Percentiles rank a stretch among this genome's conserved stretches.
Evolutionary conservation across 2,888 invertebrate genomes (phyloP).

Genomic region (Cantharis rufa): DNA sequence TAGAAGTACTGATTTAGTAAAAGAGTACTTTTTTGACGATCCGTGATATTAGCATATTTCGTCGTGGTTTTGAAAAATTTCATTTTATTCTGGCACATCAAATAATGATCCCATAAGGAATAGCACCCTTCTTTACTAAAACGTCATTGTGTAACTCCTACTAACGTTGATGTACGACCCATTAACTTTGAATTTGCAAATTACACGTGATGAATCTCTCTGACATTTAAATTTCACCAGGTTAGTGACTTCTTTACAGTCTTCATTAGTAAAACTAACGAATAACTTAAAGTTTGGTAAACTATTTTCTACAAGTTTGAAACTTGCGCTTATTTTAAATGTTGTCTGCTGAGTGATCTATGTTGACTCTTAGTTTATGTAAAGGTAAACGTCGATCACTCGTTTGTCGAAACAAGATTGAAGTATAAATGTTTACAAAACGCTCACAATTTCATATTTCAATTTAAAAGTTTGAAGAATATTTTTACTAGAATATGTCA

Average conservation of each 20-base stretch:
- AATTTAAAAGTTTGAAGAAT: not conserved
- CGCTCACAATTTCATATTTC: not conserved
- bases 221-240: not conserved
- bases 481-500: not conserved
- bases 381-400: not conserved
- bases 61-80: not conserved
- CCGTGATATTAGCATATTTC: not conserved
- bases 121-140: not conserved
- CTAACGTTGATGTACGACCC: not conserved
- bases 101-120: not conserved
- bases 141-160: not conserved
- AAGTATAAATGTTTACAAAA: not conserved
- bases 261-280: not conserved
- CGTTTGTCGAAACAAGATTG: not conserved
- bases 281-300: not conserved
- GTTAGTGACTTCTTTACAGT: not conserved
- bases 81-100: not conserved
- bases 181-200: not conserved
- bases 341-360: not conserved
- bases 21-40: too few relatives aligned
- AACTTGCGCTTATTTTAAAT: not conserved
- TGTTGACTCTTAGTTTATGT: not conserved
- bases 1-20: too few relatives aligned
- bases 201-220: not conserved
- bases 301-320: not conserved